Base-by-base conservation (phyloP, 2,888 invertebrate genomes). In the Beris chalybata region DNA sequence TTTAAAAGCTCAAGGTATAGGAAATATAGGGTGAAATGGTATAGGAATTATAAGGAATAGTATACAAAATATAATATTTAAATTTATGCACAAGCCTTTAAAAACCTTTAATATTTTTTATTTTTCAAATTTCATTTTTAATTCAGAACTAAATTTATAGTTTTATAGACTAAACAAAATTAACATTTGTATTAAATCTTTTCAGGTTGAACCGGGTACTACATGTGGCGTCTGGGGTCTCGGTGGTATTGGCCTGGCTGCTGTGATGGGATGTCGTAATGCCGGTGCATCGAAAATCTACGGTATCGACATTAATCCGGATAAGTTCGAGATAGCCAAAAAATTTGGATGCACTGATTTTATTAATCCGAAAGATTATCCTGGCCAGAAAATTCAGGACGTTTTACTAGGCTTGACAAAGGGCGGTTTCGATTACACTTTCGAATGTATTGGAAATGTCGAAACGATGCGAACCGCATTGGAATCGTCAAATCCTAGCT, bases 391-490 rank as follows among this genome's bases (percentile, higher is more conserved):
- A 1, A 90, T 96, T 70, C 94, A 95, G 79, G 89, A 96, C 75
- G 91, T 94, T 44, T 82, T 99, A 7, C 85, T 93, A 29, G 95
- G 94, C 71, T 76, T 92, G 76, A 97, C 95, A 1, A 94, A 97
- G 81, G 98, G 98, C 45, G 99, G 99, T 4, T 85, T 95, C 66
- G 99, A 99, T 81, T 99, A 90, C 79, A 97, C 97, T 0, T 99
- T 99, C 82, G 99, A 99, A 81, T 99, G 98, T 77, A 93, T 99
- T 75, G 99, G 99, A 57, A 98, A 96, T 80, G 89, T 92, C 0
- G 84, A 87, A 55, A 90, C 90, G 0, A 93, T 93, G 93, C 83
- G 89, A 53, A 84, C 86, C 12, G 89, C 89, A 22, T 77, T 90
- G 48, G 96, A 97, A 78, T 86, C 96, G 0, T 93, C 95, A 70